Evolutionary conservation across 2,888 invertebrate genomes (phyloP).

Genomic region (Hypomecis atomaria): DNA sequence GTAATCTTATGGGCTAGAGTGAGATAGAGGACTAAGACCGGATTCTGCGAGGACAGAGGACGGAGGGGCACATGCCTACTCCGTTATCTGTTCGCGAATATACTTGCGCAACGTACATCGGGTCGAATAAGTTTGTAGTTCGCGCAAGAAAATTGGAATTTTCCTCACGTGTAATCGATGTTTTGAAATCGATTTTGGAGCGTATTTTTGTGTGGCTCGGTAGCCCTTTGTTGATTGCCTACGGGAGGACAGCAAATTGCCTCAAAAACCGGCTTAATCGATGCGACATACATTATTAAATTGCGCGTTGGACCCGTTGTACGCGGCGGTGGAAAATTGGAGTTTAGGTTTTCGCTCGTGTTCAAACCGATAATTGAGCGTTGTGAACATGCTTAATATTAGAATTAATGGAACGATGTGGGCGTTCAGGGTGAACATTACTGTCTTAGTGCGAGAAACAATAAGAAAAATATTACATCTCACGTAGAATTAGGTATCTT

Average conservation of each 20-base stretch:
- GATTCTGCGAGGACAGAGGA: conserved; percentile 76
- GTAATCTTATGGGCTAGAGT: conserved; percentile 50
- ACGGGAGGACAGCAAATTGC: conserved; percentile 49
- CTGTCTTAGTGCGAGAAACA: neutral
- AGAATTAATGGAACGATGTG: conserved; percentile 4
- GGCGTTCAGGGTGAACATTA: neutral
- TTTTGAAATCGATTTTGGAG: conserved; percentile 41
- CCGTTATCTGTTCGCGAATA: conserved; percentile 82
- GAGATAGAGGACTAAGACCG: conserved; percentile 62
- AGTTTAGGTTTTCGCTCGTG: conserved; percentile 46
- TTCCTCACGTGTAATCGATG: conserved; percentile 40
- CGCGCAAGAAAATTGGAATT: conserved; percentile 49
- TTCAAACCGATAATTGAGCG: conserved; percentile 42
- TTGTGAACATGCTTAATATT: conserved; percentile 20
- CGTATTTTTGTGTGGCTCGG: conserved; percentile 43
- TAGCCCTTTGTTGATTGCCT: conserved; percentile 50
- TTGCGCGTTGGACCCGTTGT: conserved; percentile 65
- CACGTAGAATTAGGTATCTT: too few species aligned
- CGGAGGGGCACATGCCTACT: conserved; percentile 75
- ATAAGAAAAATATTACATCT: neutral
- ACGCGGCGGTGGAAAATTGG: conserved; percentile 65
- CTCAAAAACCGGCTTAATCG: conserved; percentile 58
- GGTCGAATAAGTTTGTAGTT: conserved; percentile 72
- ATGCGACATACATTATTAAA: conserved; percentile 66
- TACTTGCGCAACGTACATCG: conserved; percentile 79